Base-by-base conservation (phyloP, 2,888 invertebrate species). In the Xanthorhoe designata region DNA sequence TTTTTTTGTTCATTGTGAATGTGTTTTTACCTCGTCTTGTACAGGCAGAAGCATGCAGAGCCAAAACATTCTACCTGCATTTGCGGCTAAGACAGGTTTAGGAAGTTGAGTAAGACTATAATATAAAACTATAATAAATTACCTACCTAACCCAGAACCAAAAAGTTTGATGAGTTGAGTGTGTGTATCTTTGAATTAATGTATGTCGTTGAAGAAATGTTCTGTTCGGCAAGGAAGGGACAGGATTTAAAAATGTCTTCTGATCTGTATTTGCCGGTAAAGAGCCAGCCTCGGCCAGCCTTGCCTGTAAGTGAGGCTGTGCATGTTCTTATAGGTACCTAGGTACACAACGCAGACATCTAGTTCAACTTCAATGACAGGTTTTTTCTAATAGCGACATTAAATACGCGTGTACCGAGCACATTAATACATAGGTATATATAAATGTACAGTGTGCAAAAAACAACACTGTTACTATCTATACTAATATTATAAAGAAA, bases 351-450 rank as follows among this genome's bases (percentile, higher is more conserved):
- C 58, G 42, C 55, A 49, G 60, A 45, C 58, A 71, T 69, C 57
- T 61, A 69, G 65, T 53, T 64, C 67, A 69, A 68, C 59, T 50
- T 71, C 69, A 69, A 72, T 65, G 69, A 62, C 68, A 53, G 63
- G 65, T 67, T 72, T 69, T 66, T 71, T 65, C 47, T 63, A 18
- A 61, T 47, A 42, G 17, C 54, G 65, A 61, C 61, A 69, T 72
- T 63, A 29, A 61, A 61, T 62, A 63, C 56, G 35, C 15, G 38
- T 55, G 42, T 55, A 42, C 24, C 15, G 38, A 17, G 54, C 42
- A 7, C 38, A 10, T 17, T 47, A 47, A 53, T 15, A 53, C 35
- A n/a, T n/a, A n/a, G n/a, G n/a, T n/a, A n/a, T 17, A 17, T 53
- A 51, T 13, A 51, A 2, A 5, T 19, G n/a, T 24, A 19, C n/a